Evolutionary conservation across 2,888 invertebrate genomes (phyloP).

Genomic region (Ariolimax columbianus): DNA sequence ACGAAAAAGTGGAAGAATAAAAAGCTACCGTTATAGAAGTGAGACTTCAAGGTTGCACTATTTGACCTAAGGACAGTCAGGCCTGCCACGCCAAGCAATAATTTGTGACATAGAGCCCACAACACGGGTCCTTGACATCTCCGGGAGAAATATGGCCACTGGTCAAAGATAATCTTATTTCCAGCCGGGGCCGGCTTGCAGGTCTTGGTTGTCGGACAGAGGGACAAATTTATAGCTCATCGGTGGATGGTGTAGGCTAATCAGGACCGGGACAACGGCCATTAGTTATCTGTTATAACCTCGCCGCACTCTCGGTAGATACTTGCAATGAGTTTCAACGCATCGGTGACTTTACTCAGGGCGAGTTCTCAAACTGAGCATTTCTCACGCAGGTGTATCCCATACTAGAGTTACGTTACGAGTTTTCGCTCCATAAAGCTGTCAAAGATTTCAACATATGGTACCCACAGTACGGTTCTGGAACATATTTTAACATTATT

Average conservation of each 20-base stretch:
- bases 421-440: neutral
- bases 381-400: neutral
- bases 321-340: neutral
- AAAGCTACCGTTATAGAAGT: no score
- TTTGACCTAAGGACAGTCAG: no score
- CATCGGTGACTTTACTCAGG: neutral
- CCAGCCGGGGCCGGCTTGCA: neutral
- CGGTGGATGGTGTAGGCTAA: neutral
- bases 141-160: neutral
- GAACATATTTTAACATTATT: neutral
- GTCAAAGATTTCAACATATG: neutral
- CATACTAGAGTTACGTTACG: neutral
- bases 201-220: neutral
- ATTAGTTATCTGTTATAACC: constrained; percentile 14
- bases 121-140: neutral
- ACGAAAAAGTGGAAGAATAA: neutral
- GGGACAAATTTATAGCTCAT: constrained; percentile 12
- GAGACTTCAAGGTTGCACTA: no score
- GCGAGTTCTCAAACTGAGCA: neutral
- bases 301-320: neutral
- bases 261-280: neutral
- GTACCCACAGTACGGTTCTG: no score
- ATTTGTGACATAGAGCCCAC: no score
- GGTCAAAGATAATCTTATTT: constrained; percentile 20
- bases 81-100: no score